A percentile compares a stretch with the other conserved stretches of the same genome.
These are phyloP conservation scores for Acleris literana DNA, from an alignment of 2,888 invertebrate species.

Conservation along the genomic window DNA sequence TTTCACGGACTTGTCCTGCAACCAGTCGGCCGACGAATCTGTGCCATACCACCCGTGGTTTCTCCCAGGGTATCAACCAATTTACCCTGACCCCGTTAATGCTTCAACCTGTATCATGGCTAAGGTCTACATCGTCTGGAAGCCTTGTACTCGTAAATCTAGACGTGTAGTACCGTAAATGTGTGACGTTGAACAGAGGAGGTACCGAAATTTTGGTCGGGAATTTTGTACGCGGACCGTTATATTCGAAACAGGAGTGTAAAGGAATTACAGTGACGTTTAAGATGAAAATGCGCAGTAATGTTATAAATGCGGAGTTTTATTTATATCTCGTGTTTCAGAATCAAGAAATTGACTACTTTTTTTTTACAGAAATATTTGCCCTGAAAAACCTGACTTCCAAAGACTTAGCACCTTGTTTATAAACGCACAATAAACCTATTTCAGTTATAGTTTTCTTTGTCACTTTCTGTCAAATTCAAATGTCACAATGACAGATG, in stretches of 20 bases:
- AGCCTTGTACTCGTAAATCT: slow-evolving; percentile 58
- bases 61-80: slow-evolving; percentile 13
- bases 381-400: no score
- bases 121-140: slow-evolving; percentile 20
- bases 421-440: no score
- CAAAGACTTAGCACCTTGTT: no score
- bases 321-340: no score
- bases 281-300: no score
- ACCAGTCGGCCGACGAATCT: slow-evolving; percentile 66
- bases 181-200: slow-evolving; percentile 43
- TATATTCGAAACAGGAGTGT: slow-evolving; percentile 3
- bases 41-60: slow-evolving; percentile 66
- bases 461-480: no score
- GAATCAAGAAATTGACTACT: no score
- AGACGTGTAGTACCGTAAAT: slow-evolving; percentile 60
- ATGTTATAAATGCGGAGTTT: no score
- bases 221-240: slow-evolving; percentile 8
- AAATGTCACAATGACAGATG: no score
- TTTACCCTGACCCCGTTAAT: not conserved
- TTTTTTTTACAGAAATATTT: no score
- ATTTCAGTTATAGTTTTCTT: no score
- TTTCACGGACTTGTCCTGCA: slow-evolving; percentile 50
- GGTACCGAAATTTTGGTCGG: slow-evolving; percentile 12
- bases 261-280: no score
- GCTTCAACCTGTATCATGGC: not conserved